Conservation (phyloP, 23 tunicate genomes). For the Halocynthia roretzi region DNA sequence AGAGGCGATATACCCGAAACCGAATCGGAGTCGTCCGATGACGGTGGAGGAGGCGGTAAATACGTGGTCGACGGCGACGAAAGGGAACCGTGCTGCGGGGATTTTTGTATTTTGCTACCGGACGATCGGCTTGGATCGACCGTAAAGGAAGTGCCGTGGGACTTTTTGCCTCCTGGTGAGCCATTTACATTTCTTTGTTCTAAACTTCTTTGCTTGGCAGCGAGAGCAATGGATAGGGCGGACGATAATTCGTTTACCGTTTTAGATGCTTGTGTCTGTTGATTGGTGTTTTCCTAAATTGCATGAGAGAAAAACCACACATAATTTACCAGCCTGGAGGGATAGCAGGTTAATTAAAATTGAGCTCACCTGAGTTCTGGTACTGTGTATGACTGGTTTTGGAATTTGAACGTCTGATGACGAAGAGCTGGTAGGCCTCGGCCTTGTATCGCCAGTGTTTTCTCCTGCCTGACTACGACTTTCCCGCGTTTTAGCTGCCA, state of each 20-base stretch:
- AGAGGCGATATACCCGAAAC: conserved; percentile 28
- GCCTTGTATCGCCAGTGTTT: neutral
- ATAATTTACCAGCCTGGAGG: too few relatives aligned
- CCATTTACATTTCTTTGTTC: conserved; percentile 6
- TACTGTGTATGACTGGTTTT: too few relatives aligned
- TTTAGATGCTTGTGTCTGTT: neutral
- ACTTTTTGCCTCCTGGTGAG: neutral
- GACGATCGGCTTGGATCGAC: conserved; percentile 10
- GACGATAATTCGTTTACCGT: conserved; percentile 19
- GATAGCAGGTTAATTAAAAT: too few relatives aligned
- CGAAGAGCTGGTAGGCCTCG: too few relatives aligned
- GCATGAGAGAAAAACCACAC: too few relatives aligned
- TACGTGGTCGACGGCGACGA: conserved; percentile 15
- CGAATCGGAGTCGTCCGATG: conserved; percentile 11
- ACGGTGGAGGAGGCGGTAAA: conserved; percentile 73
- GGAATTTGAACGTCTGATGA: too few relatives aligned
- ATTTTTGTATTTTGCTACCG: neutral
- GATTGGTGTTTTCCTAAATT: too few relatives aligned
- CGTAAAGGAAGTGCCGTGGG: conserved; percentile 8
- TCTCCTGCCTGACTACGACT: conserved; percentile 2
- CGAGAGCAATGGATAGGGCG: conserved; percentile 50
- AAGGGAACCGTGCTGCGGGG: neutral
- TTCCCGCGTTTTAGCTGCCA: conserved; percentile 19
- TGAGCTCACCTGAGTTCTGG: too few relatives aligned
- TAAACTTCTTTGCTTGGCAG: conserved; percentile 64